Evolutionary conservation across 2,888 invertebrate genomes (phyloP), one percentile per base, ranked within the genome.

Genomic region (Melinaea menophilus): DNA sequence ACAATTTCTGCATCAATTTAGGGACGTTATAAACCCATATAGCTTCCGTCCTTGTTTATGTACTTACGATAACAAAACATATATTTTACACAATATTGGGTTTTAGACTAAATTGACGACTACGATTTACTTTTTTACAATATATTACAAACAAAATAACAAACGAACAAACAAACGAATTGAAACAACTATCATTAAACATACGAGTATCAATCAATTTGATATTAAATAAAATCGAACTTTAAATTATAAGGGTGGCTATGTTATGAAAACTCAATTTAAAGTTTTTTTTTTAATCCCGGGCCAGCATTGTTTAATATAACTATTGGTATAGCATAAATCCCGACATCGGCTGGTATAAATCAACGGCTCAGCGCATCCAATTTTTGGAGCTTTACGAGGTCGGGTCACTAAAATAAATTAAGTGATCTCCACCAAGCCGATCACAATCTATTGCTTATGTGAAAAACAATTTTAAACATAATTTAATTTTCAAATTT

Each of bases 1-100:
- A 85, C 82, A 84, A 84, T 86, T 86, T 83, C 84, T 85, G 85
- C 87, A 86, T 87, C 82, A 83, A 80, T 84, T 85, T 88, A 85
- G 87, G 85, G 85, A 85, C 82, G 79, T 84, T 84, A 83, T 90
- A 88, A 88, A 89, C 51, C 31, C 51, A 51, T 51, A 51, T 51
- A 31, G 31, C 31, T 31, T 31, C 31, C 22, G 9, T 51, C 51
- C 31, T 51, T 51, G 51, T 51, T 51, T 51, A 51, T 31, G 31
- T 31, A 31, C 31, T 31, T 31, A 51, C 51, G 22, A 31, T 51
- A 31, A 31, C 51, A n/a, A 22, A 48, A n/a, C 13, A 22, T n/a
- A 22, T n/a, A 22, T 13, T 5, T 48, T 3, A 48, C 13, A 48
- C 48, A 48, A n/a, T 22, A 48, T 5, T 5, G 0, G 3, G 5